Evolutionary conservation across 1,140 invertebrate genomes (phyloP), one percentile per base, ranked within the genome.

Genomic region (Drosophila sechellia): DNA sequence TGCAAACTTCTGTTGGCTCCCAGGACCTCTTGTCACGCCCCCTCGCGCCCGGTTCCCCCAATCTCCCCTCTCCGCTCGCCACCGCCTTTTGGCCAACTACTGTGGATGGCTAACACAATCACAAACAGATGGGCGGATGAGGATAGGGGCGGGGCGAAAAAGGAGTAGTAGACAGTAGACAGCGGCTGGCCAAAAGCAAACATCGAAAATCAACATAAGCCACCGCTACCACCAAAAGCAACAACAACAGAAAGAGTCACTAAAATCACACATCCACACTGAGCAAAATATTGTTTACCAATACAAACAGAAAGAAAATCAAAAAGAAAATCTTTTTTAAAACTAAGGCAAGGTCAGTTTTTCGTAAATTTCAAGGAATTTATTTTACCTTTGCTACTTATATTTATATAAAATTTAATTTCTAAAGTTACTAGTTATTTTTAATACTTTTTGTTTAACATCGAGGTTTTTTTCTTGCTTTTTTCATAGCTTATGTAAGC

Each of bases 191-290:
- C 81, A 68, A 85, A 80, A 56, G 46, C 77, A 84, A 84, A 85
- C 77, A 85, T 49, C 56, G 60, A 66, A 79, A 84, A 80, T 84
- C 81, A 85, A 84, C 80, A 80, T 53, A 61, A 69, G 56, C 31
- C 39, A 72, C 68, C 68, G 46, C 56, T n/a, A 22, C 61, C 37
- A 45, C 48, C 59, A 50, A 45, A 34, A 27, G 13, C 37, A 39
- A 11, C 37, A 39, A 5, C 68, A 50, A 50, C 50, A 74, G 61
- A 22, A n/a, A 42, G 12, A 45, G 42, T 35, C 68, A 55, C 56
- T 64, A 66, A 63, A 63, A 72, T 45, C 49, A 68, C 53, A 74
- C 60, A 68, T 46, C 12, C 22, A n/a, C 64, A 66, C 59, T 64
- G 35, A 17, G 45, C 64, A 10, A 50, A 64, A 20, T 20, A 20